Percentiles rank a stretch among this genome's conserved stretches.
These are phyloP conservation scores for Sarcophaga variegata DNA, from an alignment of 2,888 invertebrate species.

Conservation along the genomic window DNA sequence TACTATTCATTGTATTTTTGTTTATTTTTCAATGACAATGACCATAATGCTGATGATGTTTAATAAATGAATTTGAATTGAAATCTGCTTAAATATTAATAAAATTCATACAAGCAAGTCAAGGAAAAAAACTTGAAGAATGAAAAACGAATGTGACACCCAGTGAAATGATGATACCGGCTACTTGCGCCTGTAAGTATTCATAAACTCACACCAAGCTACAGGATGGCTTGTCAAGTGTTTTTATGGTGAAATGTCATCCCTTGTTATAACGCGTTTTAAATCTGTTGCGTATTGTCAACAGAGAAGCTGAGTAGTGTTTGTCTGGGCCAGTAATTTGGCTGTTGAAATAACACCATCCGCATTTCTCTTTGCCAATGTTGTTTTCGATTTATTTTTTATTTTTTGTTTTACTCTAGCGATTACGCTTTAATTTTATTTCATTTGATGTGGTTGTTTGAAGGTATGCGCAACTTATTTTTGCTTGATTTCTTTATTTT, in stretches of 20 bases:
- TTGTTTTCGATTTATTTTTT: neutral
- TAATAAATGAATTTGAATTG: conserved; percentile 58
- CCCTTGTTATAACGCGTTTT: conserved; percentile 28
- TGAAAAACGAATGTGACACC: neutral
- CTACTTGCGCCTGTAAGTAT: conserved; percentile 2
- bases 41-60: neutral
- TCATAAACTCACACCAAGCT: neutral
- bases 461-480: neutral
- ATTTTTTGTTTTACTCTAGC: neutral
- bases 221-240: conserved; percentile 49
- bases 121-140: neutral
- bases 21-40: too few relatives aligned
- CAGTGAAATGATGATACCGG: conserved; percentile 24
- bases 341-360: conserved; percentile 46
- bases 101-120: conserved; percentile 2
- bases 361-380: conserved; percentile 22
- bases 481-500: too few relatives aligned
- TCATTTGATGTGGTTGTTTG: conserved; percentile 57
- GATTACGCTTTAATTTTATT: conserved; percentile 37
- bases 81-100: conserved; percentile 48
- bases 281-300: conserved; percentile 17
- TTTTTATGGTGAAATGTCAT: conserved; percentile 56
- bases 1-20: too few relatives aligned
- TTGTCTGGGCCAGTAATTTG: conserved; percentile 7
- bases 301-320: neutral